Base-by-base conservation (phyloP, 2,888 invertebrate genomes). In the Metacarcinus magister region DNA sequence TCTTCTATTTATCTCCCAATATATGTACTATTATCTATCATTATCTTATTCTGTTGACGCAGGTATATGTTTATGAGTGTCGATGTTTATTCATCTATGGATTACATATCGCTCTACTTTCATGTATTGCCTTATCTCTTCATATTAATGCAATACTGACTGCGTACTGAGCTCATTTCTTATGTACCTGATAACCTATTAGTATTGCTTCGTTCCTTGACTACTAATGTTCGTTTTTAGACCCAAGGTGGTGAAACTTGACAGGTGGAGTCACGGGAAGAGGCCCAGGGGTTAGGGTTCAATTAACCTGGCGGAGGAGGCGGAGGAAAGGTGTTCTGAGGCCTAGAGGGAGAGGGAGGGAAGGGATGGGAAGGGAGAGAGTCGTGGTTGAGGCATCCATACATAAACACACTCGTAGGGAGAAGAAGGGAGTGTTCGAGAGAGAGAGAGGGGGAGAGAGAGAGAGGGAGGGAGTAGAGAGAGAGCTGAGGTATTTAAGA, bases 391-490 rank as follows among this genome's bases (percentile, higher is more conserved):
- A 82, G 82, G 82, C 82, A 32, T 3, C 28, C 7, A 82, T 32
- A 82, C 32, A 82, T 32, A 82, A 32, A 82, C 28, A 75, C 16
- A 60, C 2, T 16, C 60, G 19, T 60, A 16, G 75, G 75, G 75
- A 3, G 75, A 23, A 67, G 67, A 23, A 23, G n/a, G 67, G n/a
- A 23, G n/a, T 8, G n/a, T 8, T 23, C 5, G 67, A 67, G 67
- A 67, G 67, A 67, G 67, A 67, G 67, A 67, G 67, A 67, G 67
- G 23, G 67, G 23, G 67, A 67, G 67, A 67, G 67, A 67, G 67
- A 67, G 67, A 67, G 67, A 67, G 67, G 23, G 67, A 67, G 67
- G 23, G 67, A 54, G 54, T n/a, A 54, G 54, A 67, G 67, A n/a
- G 67, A 67, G 67, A 67, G 67, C 2, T 67, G 67, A 67, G 23